Evolutionary conservation across 2,797 vertebrate genomes (phyloP).

Genomic region (Loris lydekkerianus): DNA sequence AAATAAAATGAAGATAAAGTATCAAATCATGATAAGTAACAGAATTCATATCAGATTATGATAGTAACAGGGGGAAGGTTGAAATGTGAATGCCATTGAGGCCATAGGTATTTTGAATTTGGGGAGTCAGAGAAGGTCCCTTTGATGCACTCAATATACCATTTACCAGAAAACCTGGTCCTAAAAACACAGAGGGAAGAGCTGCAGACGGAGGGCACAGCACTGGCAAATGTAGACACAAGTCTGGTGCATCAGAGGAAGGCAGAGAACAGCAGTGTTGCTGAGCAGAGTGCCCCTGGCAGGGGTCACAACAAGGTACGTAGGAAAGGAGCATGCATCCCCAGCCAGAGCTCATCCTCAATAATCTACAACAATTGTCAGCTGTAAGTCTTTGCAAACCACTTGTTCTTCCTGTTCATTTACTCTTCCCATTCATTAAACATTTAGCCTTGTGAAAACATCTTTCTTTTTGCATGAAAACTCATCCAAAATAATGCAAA

Average conservation of each 20-base stretch:
- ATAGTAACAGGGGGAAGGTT: background rate
- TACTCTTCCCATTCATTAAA: background rate
- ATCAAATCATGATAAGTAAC: no score
- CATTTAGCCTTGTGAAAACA: background rate
- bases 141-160: no score
- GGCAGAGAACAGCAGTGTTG: no score
- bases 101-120: background rate
- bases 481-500: background rate
- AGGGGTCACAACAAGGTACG: no score
- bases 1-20: background rate
- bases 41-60: background rate
- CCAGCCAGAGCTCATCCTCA: no score
- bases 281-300: no score
- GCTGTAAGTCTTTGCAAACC: background rate
- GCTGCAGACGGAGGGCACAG: background rate
- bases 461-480: background rate
- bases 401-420: background rate
- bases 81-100: background rate
- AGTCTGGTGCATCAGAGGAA: rapidly evolving
- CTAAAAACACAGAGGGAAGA: no score
- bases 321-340: rapidly evolving
- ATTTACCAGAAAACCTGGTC: background rate
- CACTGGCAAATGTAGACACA: background rate
- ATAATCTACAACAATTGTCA: no score
- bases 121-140: background rate